phyloP scores from a whole-genome alignment of 2,888 invertebrate genomes.

The Apamea monoglypha region DNA sequence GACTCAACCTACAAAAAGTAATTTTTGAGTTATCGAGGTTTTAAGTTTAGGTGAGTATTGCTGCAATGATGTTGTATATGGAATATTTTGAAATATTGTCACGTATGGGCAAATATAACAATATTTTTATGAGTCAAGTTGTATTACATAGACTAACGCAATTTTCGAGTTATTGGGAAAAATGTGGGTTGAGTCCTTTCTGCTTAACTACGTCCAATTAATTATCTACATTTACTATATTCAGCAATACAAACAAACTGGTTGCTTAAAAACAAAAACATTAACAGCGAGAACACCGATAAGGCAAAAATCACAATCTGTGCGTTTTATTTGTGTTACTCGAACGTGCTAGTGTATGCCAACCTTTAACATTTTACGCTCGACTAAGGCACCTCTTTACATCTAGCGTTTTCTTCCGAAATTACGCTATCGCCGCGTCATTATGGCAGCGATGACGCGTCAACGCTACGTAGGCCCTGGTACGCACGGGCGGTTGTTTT shows the following conservation, averaged over 20 bases:
- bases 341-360: conserved; percentile 64
- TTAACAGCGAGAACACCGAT: conserved; percentile 78
- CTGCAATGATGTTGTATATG: too few species aligned
- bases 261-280: conserved; percentile 70
- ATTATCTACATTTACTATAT: conserved; percentile 29
- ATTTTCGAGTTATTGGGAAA: too few species aligned
- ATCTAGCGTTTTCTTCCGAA: conserved; percentile 12
- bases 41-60: too few species aligned
- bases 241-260: conserved; percentile 65
- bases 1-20: too few species aligned
- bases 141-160: too few species aligned
- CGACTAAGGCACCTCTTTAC: conserved; percentile 20
- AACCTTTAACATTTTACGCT: conserved; percentile 50
- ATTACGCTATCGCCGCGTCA: neutral
- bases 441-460: neutral
- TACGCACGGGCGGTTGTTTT: neutral
- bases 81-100: too few species aligned
- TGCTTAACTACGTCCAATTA: too few species aligned
- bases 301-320: conserved; percentile 83
- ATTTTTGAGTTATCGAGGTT: too few species aligned
- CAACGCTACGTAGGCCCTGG: neutral
- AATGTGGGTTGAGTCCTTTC: too few species aligned
- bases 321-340: conserved; percentile 74
- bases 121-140: too few species aligned
- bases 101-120: too few species aligned